Conservation (phyloP, 1,140 invertebrate species). For the Drosophila nebulosa region DNA sequence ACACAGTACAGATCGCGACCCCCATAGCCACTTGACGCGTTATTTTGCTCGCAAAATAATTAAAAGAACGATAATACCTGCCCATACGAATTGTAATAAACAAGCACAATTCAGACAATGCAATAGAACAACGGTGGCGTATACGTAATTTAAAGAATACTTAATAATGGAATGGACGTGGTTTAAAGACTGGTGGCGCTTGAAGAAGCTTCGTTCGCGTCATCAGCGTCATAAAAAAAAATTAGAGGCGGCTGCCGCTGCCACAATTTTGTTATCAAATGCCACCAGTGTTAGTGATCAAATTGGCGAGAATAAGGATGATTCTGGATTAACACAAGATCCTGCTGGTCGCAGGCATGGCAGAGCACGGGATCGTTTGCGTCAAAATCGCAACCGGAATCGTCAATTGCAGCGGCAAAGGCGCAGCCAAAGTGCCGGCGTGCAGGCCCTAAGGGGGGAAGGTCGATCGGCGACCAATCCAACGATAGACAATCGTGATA, state of each 20-base stretch:
- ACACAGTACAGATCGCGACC: background rate
- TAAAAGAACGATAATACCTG: background rate
- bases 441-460: background rate
- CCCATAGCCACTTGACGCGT: background rate
- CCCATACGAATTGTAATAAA: background rate
- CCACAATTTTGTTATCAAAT: background rate
- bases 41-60: background rate
- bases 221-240: constrained; percentile 82
- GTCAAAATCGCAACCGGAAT: constrained; percentile 8
- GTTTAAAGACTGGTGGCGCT: constrained; percentile 89
- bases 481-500: background rate
- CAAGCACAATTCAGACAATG: no score
- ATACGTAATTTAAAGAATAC: background rate
- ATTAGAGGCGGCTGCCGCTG: constrained; percentile 68
- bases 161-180: constrained; percentile 87
- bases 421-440: constrained; percentile 32
- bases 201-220: constrained; percentile 85
- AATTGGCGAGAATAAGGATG: background rate
- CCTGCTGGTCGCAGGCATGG: constrained; percentile 25
- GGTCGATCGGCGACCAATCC: background rate
- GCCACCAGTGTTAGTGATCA: background rate
- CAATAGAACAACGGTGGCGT: background rate
- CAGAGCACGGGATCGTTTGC: constrained; percentile 17
- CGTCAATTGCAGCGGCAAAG: constrained; percentile 37
- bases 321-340: background rate